phyloP scores from a whole-genome alignment of 2,888 invertebrate species.

The Tenthredo scrophulariae region DNA sequence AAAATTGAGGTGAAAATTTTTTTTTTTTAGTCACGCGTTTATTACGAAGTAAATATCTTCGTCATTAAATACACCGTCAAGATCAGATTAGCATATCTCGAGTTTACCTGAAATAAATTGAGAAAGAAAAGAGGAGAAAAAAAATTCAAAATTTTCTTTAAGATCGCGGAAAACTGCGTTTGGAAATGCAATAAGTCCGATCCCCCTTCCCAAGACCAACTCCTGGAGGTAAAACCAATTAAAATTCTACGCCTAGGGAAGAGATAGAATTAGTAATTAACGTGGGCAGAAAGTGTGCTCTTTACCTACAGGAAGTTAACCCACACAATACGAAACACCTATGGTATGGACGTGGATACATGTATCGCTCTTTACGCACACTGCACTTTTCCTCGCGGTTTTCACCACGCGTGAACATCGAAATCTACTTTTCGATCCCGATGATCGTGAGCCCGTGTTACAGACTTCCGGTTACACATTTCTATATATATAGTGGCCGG shows the following conservation, averaged over 20 bases:
- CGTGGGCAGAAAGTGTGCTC: slow-evolving; percentile 43
- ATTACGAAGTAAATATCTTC: too few relatives aligned
- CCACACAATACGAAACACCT: not conserved
- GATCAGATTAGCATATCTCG: too few relatives aligned
- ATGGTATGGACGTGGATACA: not conserved
- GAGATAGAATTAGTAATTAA: slow-evolving; percentile 24
- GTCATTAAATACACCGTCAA: too few relatives aligned
- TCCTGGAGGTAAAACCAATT: slow-evolving; percentile 11
- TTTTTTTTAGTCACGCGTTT: too few relatives aligned
- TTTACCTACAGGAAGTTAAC: slow-evolving; percentile 35
- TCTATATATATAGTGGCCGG: not conserved
- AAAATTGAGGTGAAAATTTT: too few relatives aligned
- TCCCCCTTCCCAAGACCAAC: too few relatives aligned
- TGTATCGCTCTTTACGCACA: not conserved
- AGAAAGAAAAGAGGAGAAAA: too few relatives aligned
- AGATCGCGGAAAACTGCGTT: too few relatives aligned
- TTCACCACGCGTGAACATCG: not conserved
- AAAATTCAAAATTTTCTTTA: too few relatives aligned
- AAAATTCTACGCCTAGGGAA: slow-evolving; percentile 10
- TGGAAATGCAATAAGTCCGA: too few relatives aligned
- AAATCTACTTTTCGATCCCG: slow-evolving; percentile 22
- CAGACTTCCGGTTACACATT: not conserved
- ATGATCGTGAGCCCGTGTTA: not conserved
- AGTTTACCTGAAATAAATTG: too few relatives aligned
- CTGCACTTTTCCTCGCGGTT: not conserved